phyloP scores from a whole-genome alignment of 1,140 invertebrate species.

The Ooceraea biroi region DNA sequence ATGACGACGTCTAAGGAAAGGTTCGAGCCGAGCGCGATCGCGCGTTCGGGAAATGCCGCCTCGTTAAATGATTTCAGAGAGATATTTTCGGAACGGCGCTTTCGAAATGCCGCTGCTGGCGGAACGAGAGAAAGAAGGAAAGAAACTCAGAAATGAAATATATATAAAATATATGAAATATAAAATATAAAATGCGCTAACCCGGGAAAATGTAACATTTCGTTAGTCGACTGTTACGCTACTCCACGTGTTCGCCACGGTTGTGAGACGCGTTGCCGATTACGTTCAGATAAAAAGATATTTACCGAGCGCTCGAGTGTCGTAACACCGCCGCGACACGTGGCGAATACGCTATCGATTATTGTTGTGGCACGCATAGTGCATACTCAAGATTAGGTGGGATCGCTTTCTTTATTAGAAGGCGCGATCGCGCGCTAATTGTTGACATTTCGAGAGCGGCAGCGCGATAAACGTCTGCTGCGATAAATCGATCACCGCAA shows the following conservation, averaged over 20 bases:
- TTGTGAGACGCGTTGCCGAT: conserved; percentile 6
- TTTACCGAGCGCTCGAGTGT: conserved; percentile 54
- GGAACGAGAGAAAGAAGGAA: too few species aligned
- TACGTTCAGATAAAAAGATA: conserved; percentile 58
- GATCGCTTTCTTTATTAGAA: conserved; percentile 6
- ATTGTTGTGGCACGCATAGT: background rate
- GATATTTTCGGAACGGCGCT: too few species aligned
- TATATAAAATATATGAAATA: too few species aligned
- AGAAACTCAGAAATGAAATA: too few species aligned
- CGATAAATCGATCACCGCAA: conserved; percentile 53
- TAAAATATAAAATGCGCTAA: too few species aligned
- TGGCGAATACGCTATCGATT: conserved; percentile 4
- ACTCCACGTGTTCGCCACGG: background rate
- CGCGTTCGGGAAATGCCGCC: too few species aligned
- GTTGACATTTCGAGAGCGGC: conserved; percentile 37
- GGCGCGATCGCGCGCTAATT: conserved; percentile 16
- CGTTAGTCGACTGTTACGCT: background rate
- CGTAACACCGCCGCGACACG: conserved; percentile 51
- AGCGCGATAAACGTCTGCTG: conserved; percentile 41
- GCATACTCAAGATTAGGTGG: background rate
- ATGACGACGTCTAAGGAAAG: too few species aligned
- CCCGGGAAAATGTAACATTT: background rate
- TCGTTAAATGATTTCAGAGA: too few species aligned
- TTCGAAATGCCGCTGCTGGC: too few species aligned
- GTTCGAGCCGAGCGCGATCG: too few species aligned